Evolutionary conservation across 2,113 vertebrate genomes (phyloP), one percentile per base, ranked within the genome.

Genomic region (Cephalopterus ornatus): DNA sequence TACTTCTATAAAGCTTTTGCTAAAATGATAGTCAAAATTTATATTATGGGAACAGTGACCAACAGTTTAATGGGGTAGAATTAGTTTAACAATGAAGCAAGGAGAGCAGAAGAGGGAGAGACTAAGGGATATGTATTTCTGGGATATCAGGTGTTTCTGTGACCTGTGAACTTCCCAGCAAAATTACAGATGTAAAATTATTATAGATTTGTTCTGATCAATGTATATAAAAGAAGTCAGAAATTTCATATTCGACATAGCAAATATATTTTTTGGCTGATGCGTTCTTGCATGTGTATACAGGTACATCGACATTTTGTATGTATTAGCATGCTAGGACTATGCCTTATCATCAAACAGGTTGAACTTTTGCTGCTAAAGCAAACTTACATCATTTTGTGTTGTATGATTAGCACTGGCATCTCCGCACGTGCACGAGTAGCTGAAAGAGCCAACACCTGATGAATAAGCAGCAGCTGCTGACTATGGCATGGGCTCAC

Each of bases 381-480:
- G 16, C 9, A 58, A 80, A 47, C 27, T 19, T 37, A 26, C 2
- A 22, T 8, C 19, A 27, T 37, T 42, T 71, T 70, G 14, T 61
- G 39, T 44, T 30, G 8, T 66, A 14, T 26, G n/a, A 30, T 27
- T 58, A 14, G 13, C 14, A 58, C 8, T 66, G 56, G 14, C 15
- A 41, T 26, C 39, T 86, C 35, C 2, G 9, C 32, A 32, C 2
- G 4, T 0, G 2, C 8, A 13, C 5, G 30, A 21, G 11, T 11
- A 75, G 19, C 32, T 42, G 28, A 30, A 74, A 39, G 42, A 32
- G 58, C 39, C 44, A 70, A 44, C 6, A 42, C n/a, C 79, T 59
- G 44, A 70, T 47, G 62, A 65, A 39, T 37, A 44, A 53, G 11
- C 1, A 1, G n/a, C 49, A 88, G 37, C 68, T 91, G 61, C 55